phyloP scores from a whole-genome alignment of 2,113 vertebrate species.

The Pelecanus crispus region DNA sequence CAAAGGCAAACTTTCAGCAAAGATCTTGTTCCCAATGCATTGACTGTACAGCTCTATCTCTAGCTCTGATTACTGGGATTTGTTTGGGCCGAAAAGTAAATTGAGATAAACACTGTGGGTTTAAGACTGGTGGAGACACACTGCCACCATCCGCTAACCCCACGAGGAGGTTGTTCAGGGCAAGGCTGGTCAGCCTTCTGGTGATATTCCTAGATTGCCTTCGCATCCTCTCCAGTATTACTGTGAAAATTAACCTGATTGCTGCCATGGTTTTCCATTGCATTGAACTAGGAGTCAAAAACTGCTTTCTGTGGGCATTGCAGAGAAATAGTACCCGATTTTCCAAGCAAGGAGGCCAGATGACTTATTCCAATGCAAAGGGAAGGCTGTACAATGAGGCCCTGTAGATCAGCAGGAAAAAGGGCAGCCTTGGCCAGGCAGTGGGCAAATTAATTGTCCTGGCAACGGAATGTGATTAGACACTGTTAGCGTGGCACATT shows the following conservation, averaged over 20 bases:
- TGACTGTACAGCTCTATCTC: neutral
- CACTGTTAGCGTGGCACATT: neutral
- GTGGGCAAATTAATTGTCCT: neutral
- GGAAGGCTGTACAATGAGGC: neutral
- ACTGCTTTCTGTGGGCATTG: neutral
- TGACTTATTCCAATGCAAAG: neutral
- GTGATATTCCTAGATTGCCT: neutral
- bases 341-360: neutral
- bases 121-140: neutral
- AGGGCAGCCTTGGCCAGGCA: neutral
- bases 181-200: neutral
- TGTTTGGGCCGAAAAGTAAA: neutral
- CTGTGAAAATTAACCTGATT: neutral
- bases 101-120: neutral
- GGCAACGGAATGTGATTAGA: neutral
- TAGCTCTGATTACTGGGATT: neutral
- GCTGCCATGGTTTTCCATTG: neutral
- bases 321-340: neutral
- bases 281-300: neutral
- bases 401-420: neutral
- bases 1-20: neutral
- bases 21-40: neutral
- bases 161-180: neutral
- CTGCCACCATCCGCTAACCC: neutral
- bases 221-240: rapidly evolving